phyloP scores from a whole-genome alignment of 2,888 invertebrate genomes.

The Eucera pruinosa region DNA sequence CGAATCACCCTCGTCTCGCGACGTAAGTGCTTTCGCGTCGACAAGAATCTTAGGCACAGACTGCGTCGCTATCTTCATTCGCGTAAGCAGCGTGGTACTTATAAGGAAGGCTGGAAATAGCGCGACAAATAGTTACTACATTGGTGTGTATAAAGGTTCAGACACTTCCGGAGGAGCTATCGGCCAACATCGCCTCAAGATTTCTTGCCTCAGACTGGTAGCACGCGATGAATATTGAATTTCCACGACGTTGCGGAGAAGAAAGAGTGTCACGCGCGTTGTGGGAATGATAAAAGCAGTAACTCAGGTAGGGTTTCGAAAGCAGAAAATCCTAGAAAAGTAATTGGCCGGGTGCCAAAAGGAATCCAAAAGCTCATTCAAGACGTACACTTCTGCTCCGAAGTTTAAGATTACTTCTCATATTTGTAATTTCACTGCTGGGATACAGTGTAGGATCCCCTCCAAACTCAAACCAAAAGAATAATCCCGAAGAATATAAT shows the following conservation, averaged over 20 bases:
- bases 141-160: background rate
- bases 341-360: too few species aligned
- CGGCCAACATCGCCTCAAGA: conserved; percentile 31
- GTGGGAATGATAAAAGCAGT: too few species aligned
- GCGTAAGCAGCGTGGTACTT: background rate
- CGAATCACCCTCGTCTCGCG: conserved; percentile 26
- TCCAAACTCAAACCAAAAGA: too few species aligned
- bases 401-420: too few species aligned
- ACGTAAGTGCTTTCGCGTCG: conserved; percentile 1
- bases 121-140: conserved; percentile 28
- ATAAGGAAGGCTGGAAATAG: background rate
- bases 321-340: too few species aligned
- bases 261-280: background rate
- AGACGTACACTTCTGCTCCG: too few species aligned
- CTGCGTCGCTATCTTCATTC: background rate
- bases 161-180: conserved; percentile 4
- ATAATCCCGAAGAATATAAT: too few species aligned
- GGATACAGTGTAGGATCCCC: too few species aligned
- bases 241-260: conserved; percentile 22
- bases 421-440: too few species aligned
- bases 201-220: conserved; percentile 2
- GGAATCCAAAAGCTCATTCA: too few species aligned
- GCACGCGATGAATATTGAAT: conserved; percentile 37
- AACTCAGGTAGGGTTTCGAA: too few species aligned
- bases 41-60: conserved; percentile 17